Percentiles rank a stretch among this genome's conserved stretches.
Evolutionary conservation across 2,888 invertebrate genomes (phyloP).

Genomic region (Drosophila recens): DNA sequence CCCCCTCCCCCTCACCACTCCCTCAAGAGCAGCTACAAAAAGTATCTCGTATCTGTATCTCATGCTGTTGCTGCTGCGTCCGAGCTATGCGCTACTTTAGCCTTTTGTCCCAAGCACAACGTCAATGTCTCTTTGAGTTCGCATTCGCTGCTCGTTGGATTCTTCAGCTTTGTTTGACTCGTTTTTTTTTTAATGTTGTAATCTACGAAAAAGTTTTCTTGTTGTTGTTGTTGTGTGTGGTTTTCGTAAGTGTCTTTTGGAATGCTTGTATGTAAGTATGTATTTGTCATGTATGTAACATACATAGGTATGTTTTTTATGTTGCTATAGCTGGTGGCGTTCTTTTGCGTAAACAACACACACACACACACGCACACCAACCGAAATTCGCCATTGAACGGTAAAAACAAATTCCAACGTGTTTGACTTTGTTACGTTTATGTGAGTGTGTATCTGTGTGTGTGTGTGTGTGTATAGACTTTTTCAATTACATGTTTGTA

Average conservation of each 20-base stretch:
- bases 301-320: slow-evolving; percentile 27
- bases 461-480: slow-evolving; percentile 55
- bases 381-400: slow-evolving; percentile 77
- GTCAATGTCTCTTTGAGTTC: slow-evolving; percentile 48
- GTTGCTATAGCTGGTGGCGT: slow-evolving; percentile 62
- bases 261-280: slow-evolving; percentile 32
- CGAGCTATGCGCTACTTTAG: slow-evolving; percentile 65
- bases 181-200: slow-evolving; percentile 60
- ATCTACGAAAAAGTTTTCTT: slow-evolving; percentile 58
- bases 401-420: slow-evolving; percentile 72
- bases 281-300: slow-evolving; percentile 22
- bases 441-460: slow-evolving; percentile 30
- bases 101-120: slow-evolving; percentile 53
- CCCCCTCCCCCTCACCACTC: slow-evolving; percentile 8
- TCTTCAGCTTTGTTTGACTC: slow-evolving; percentile 46
- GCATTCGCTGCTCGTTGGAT: slow-evolving; percentile 34
- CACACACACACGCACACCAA: slow-evolving; percentile 24
- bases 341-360: slow-evolving; percentile 66
- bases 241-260: slow-evolving; percentile 68
- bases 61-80: slow-evolving; percentile 39
- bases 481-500: slow-evolving; percentile 79
- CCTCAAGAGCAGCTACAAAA: slow-evolving; percentile 45
- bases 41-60: slow-evolving; percentile 59
- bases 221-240: slow-evolving; percentile 49
- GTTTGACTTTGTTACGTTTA: slow-evolving; percentile 62